Base-by-base conservation (phyloP, 2,113 vertebrate species). In the Bos javanicus region DNA sequence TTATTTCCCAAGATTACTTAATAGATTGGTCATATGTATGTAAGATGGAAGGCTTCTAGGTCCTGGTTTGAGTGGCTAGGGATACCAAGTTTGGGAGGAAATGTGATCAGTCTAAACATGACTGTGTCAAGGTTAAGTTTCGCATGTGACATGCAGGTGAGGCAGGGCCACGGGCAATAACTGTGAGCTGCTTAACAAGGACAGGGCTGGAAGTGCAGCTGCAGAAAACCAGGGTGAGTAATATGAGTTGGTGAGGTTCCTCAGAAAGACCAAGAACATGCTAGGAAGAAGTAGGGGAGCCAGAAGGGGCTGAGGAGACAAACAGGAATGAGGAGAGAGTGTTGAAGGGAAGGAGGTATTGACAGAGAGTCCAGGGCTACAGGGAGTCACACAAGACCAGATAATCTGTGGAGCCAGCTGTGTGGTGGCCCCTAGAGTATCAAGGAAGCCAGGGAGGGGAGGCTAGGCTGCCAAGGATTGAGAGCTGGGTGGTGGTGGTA, bases 1-100 rank as follows among this genome's bases (percentile, higher is more conserved):
- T 43, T 87, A 8, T 97, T 86, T 86, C 56, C 91, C 19, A 46
- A 52, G 56, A 54, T 87, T 54, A 82, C 33, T 64, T 56, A 43
- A 46, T 2, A 13, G 15, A n/a, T 80, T 87, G 33, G 26, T 60
- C 52, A 56, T 12, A 14, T 25, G 1, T 12, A 13, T 21, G 30
- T 39, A 59, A 71, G 64, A 71, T 2, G 15, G 15, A 67, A 62
- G 25, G 12, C 13, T 39, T 25, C 21, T 23, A 76, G 36, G 3
- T 50, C 52, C 71, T 59, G 7, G 26, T 28, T 46, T 17, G 7
- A 85, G 46, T 23, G 56, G 11, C 33, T 3, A 62, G 12, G 57
- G 71, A 36, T 33, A 54, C 28, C 43, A 46, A 16, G 16, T 74
- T 52, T 89, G 67, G 16, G 56, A 95, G 36, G 71, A 94, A 59